Evolutionary conservation across 2,113 vertebrate genomes (phyloP), one percentile per base, ranked within the genome.

Genomic region (Elaphurus davidianus): DNA sequence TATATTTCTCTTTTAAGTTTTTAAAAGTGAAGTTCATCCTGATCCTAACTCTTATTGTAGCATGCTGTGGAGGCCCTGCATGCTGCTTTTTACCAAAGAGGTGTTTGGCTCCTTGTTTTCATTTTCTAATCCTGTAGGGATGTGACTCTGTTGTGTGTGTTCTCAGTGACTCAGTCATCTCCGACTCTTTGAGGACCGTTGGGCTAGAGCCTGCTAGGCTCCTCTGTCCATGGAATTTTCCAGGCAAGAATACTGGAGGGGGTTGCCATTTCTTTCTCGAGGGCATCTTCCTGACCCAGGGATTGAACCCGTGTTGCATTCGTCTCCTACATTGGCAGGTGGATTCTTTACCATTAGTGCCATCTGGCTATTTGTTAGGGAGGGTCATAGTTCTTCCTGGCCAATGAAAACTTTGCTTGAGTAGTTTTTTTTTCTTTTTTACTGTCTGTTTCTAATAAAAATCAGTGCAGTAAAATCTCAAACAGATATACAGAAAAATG

Each of bases 1-100:
- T 94, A 21, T 79, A 8, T 88, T 79, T 85, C 95, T 50, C 14
- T 90, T 60, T 47, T 13, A 55, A 79, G 17, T 16, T 86, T 98
- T 82, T 74, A 76, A 57, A 98, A 92, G 96, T 95, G 95, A 97
- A 97, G 45, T 17, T 40, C 91, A 7, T 98, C 30, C 30, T 96
- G 59, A 96, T 78, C 59, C 54, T 96, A 76, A 54, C n/a, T 78
- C 50, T 96, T 67, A 74, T 50, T 59, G 71, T 15, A n/a, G 30
- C 17, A 14, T 79, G 50, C 67, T 40, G 90, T 78, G 60, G 7
- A 82, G 33, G 9, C 1, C 27, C 30, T 90, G 30, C 6, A 3
- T 71, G n/a, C 55, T 57, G 88, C 4, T 67, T 78, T 78, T 57
- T 92, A 45, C 28, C 33, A 81, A 94, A 76, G 6, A 98, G 47